Evolutionary conservation across 2,888 invertebrate genomes (phyloP), one percentile per base, ranked within the genome.

Genomic region (Pocota personata): DNA sequence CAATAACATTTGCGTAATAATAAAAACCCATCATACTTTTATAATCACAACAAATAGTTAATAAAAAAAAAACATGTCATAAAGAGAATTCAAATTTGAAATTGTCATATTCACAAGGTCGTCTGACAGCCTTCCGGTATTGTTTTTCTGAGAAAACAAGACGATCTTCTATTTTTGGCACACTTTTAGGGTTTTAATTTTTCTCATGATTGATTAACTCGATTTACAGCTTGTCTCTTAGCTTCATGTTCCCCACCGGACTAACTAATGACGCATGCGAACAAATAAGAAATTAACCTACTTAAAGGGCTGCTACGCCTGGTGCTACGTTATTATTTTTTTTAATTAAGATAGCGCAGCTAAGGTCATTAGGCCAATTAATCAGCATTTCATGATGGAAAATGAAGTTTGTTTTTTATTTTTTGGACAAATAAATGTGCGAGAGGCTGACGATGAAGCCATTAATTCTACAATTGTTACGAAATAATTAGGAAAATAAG

Each of bases 281-380:
- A 52, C n/a, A 52, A 30, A 27, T 52, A 52, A 52, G 27, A 52
- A 52, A 27, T 52, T 52, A 52, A 52, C 52, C 52, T 14, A 52
- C 27, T 52, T 52, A 14, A 52, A 52, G 52, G 52, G 52, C 52
- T 30, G 24, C 52, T 30, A 16, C 40, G 43, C 30, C 43, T 40
- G 40, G 40, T 8, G 12, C 24, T 40, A 8, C 10, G 40, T 60
- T 43, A 24, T 40, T 27, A 12, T 30, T 14, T 21, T 21, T n/a
- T 37, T 48, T 48, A 48, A 48, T 58, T 40, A 43, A 60, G 58
- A 37, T 35, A 21, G 10, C 14, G 52, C 21, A 30, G 14, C 37
- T 40, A 14, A 58, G 58, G 58, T 58, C 37, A 24, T 24, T 7
- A 19, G 1, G 40, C 7, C 24, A 12, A 58, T 58, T 58, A 58